Evolutionary conservation across 2,797 vertebrate genomes (phyloP).

Genomic region (Premnoplex brunnescens): DNA sequence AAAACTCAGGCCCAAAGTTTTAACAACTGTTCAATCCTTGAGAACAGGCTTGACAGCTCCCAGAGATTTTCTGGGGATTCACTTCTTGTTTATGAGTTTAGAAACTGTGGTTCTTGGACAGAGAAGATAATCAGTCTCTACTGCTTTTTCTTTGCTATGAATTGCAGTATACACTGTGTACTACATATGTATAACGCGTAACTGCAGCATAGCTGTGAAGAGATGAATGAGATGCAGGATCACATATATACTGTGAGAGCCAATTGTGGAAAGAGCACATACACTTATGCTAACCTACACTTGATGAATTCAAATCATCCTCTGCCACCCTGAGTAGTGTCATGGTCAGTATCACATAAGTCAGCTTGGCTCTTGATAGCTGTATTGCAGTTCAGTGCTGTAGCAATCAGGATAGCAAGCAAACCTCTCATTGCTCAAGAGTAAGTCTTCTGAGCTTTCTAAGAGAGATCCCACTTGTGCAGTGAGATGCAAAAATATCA

Average conservation of each 20-base stretch:
- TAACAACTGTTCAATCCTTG: background rate
- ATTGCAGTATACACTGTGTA: background rate
- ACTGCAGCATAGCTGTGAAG: background rate
- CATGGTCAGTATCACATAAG: background rate
- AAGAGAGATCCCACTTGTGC: accelerated
- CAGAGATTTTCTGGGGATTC: background rate
- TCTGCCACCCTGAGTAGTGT: background rate
- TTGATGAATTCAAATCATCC: background rate
- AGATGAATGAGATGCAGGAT: background rate
- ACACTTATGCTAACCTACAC: background rate
- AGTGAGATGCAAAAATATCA: background rate
- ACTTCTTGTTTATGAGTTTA: background rate
- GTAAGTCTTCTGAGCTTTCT: background rate
- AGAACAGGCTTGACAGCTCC: background rate
- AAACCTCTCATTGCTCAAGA: accelerated
- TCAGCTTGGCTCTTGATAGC: background rate
- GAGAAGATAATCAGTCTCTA: background rate
- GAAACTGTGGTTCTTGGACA: background rate
- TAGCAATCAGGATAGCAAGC: background rate
- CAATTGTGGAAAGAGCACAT: background rate
- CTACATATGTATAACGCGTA: background rate
- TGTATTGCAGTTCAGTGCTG: background rate
- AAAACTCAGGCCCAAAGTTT: background rate
- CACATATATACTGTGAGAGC: background rate
- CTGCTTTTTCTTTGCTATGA: background rate